phyloP scores from a whole-genome alignment of 92 coral and sea anemone genomes.

The Zoanthus solanderi region DNA sequence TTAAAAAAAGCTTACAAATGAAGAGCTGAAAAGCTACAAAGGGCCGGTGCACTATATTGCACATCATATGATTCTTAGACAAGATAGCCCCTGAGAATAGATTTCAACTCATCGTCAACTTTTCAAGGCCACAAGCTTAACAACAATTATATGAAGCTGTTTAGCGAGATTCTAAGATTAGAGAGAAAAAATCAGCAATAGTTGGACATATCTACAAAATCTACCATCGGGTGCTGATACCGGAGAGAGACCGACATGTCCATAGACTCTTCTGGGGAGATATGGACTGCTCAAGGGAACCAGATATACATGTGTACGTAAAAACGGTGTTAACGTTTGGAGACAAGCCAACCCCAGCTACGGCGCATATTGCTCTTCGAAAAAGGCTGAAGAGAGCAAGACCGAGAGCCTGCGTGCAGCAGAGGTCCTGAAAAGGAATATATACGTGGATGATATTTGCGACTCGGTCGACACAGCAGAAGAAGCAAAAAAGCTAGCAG shows the following conservation, averaged over 20 bases:
- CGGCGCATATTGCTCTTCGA: slow-evolving; percentile 63
- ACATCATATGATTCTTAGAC: slow-evolving; percentile 60
- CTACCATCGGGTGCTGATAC: slow-evolving; percentile 52
- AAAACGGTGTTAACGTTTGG: slow-evolving; percentile 70
- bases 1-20: slow-evolving; percentile 32
- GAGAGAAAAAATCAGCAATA: slow-evolving; percentile 51
- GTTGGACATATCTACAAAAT: slow-evolving; percentile 54
- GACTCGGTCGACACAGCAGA: slow-evolving; percentile 33
- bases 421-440: slow-evolving; percentile 48
- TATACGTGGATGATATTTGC: slow-evolving; percentile 69
- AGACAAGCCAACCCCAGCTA: slow-evolving; percentile 76
- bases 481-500: background rate
- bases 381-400: slow-evolving; percentile 59
- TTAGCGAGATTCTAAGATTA: background rate
- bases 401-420: slow-evolving; percentile 65
- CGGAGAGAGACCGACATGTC: slow-evolving; percentile 53
- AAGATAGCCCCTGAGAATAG: slow-evolving; percentile 39
- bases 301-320: slow-evolving; percentile 38
- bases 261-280: slow-evolving; percentile 50
- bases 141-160: slow-evolving; percentile 56
- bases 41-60: slow-evolving; percentile 65
- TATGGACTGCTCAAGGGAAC: slow-evolving; percentile 27
- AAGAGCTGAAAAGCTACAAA: slow-evolving; percentile 34
- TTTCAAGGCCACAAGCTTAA: slow-evolving; percentile 59
- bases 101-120: slow-evolving; percentile 49